Evolutionary conservation across 2,888 invertebrate species (phyloP).

Genomic region (Graphium colonna): DNA sequence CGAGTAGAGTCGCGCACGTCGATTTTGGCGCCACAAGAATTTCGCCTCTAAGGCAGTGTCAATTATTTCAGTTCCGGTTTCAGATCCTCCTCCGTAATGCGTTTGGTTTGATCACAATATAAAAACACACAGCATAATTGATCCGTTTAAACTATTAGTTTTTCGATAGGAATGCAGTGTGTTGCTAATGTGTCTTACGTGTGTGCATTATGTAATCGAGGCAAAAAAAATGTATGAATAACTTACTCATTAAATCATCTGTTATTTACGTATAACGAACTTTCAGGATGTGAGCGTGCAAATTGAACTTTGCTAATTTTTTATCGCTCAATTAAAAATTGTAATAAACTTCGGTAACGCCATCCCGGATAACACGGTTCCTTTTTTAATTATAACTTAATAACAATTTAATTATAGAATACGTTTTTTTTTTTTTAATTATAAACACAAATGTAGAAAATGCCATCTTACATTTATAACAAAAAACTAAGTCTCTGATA

Average conservation of each 20-base stretch:
- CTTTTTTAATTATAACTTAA: slow-evolving; percentile 1
- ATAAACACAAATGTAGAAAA: no score
- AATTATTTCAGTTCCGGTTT: slow-evolving; percentile 71
- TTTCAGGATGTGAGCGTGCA: slow-evolving; percentile 21
- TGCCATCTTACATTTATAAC: no score
- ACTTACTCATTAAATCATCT: slow-evolving; percentile 20
- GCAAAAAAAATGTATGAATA: slow-evolving; percentile 13
- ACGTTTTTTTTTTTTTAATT: no score
- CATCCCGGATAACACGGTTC: slow-evolving; percentile 11
- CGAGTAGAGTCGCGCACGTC: slow-evolving; percentile 21
- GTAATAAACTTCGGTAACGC: slow-evolving; percentile 1
- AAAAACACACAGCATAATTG: slow-evolving; percentile 54
- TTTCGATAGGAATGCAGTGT: slow-evolving; percentile 45
- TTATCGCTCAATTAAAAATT: slow-evolving; percentile 3
- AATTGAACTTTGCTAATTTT: slow-evolving; percentile 14
- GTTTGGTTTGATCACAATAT: slow-evolving; percentile 42
- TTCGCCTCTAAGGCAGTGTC: slow-evolving; percentile 47
- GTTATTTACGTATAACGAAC: slow-evolving; percentile 13
- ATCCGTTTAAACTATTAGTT: slow-evolving; percentile 51
- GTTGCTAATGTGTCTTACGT: slow-evolving; percentile 31
- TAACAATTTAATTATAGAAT: no score
- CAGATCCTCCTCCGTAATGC: slow-evolving; percentile 67
- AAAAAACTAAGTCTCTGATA: no score
- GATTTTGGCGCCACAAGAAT: slow-evolving; percentile 24
- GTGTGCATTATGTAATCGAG: slow-evolving; percentile 21